Conservation (phyloP, 2,888 invertebrate species). For the Parasteatoda lunata region DNA sequence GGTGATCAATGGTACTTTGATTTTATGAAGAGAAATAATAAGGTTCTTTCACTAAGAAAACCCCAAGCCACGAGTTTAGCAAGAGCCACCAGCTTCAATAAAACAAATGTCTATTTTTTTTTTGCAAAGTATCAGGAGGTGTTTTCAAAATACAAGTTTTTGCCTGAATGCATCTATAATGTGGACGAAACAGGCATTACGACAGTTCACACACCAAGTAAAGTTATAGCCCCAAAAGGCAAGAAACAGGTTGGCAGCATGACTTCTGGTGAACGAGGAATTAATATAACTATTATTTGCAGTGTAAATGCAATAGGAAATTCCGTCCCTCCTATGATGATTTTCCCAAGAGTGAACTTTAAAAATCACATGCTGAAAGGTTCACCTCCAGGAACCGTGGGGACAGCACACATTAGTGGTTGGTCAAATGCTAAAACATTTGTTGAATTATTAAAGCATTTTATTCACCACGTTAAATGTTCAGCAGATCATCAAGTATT, state of each 20-base stretch:
- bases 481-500: constrained; percentile 10
- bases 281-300: constrained; percentile 35
- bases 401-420: constrained; percentile 68
- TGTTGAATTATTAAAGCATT: constrained; percentile 32
- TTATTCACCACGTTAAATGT: constrained; percentile 23
- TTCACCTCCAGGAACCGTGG: constrained; percentile 80
- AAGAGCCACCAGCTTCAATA: constrained; percentile 36
- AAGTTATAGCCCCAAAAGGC: constrained; percentile 29
- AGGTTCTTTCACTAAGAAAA: constrained; percentile 32
- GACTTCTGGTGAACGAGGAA: constrained; percentile 30
- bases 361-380: constrained; percentile 80
- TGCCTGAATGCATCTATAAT: constrained; percentile 33
- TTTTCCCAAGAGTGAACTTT: constrained; percentile 76
- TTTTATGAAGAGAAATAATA: constrained; percentile 33
- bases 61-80: constrained; percentile 25
- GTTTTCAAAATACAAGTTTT: constrained; percentile 25
- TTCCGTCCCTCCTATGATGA: constrained; percentile 73
- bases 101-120: constrained; percentile 30
- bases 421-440: constrained; percentile 25
- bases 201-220: constrained; percentile 17
- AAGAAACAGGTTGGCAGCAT: constrained; percentile 32
- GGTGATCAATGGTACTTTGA: constrained; percentile 32
- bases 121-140: constrained; percentile 21
- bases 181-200: constrained; percentile 35
- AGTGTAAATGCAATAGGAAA: constrained; percentile 73